Evolutionary conservation across 2,797 vertebrate species (phyloP), one percentile per base, ranked within the genome.

Genomic region (Siniperca obscura): DNA sequence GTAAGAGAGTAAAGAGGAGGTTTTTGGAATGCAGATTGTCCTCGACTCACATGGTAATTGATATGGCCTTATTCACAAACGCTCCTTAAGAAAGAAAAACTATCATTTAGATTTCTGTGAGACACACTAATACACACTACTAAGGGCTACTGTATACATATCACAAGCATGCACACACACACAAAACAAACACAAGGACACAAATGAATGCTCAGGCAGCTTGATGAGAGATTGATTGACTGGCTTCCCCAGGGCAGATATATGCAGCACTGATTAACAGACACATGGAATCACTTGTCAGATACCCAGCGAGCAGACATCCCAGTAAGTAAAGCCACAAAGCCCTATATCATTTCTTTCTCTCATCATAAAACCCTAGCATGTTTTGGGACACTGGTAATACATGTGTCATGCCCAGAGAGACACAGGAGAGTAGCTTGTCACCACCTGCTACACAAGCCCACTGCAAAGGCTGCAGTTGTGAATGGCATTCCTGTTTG

Each of bases 221-320:
- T 22, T 59, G 70, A 55, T 76, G 57, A 79, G 27, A 76, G 57
- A 84, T 74, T 83, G 81, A 89, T 76, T 56, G 70, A 80, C 65
- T 16, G 64, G 11, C 44, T n/a, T 82, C 89, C 74, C 76, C 75
- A 0, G 83, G 66, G 44, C 48, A 86, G 62, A 86, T 66, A 70
- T 78, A 83, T 76, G 71, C 36, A 73, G 59, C 74, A 75, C 70
- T 84, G 86, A 89, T 88, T 72, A 67, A 87, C 82, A 65, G 66
- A 83, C 81, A 79, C n/a, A 68, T 76, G 70, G 55, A 90, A 74
- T 77, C 70, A 83, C 68, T 87, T 87, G 66, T 86, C 67, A 83
- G 14, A 71, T 61, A 61, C 1, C 76, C 22, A 34, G 44, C 22
- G 60, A 52, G 73, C 50, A 62, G 62, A 76, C 25, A 72, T 44